Evolutionary conservation across 2,113 vertebrate genomes (phyloP).

Genomic region (Ptychochromis oligacanthus): DNA sequence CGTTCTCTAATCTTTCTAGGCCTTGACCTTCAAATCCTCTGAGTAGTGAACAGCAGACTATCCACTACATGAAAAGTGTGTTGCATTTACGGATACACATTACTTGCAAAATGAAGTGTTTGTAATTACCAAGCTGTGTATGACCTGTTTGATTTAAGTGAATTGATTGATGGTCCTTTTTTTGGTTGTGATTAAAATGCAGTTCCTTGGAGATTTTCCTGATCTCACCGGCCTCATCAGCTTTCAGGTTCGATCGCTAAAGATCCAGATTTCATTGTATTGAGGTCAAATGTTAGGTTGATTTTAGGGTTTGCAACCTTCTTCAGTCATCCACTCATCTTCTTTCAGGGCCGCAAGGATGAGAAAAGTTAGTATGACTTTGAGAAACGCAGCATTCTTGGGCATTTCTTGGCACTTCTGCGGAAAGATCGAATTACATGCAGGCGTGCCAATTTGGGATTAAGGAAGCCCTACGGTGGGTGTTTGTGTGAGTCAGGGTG

Average conservation of each 20-base stretch:
- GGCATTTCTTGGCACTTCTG: constrained; percentile 25
- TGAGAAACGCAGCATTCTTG: constrained; percentile 18
- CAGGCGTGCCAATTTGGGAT: constrained; percentile 25
- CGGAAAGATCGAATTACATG: constrained; percentile 43
- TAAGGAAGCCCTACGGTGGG: constrained; percentile 35
- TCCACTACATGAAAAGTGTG: constrained; percentile 50
- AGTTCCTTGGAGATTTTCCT: constrained; percentile 8
- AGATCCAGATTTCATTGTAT: constrained; percentile 32
- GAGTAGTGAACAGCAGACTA: constrained; percentile 25
- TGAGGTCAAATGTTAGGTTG: constrained; percentile 30
- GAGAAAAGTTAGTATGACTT: neutral
- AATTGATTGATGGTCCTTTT: neutral
- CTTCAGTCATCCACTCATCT: neutral
- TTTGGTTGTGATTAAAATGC: neutral
- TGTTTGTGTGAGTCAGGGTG: constrained; percentile 28
- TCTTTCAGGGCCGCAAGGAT: neutral
- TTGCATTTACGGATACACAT: constrained; percentile 33
- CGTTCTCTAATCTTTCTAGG: constrained; percentile 61
- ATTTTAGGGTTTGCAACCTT: neutral
- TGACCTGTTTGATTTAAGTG: neutral
- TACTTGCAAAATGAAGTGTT: constrained; percentile 11
- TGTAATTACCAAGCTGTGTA: neutral
- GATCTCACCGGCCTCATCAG: constrained; percentile 25
- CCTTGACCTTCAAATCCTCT: constrained; percentile 58
- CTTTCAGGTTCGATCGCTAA: constrained; percentile 4